These are phyloP conservation scores for Thryonomys swinderianus DNA, from an alignment of 2,113 vertebrate species.

Conservation along the genomic window DNA sequence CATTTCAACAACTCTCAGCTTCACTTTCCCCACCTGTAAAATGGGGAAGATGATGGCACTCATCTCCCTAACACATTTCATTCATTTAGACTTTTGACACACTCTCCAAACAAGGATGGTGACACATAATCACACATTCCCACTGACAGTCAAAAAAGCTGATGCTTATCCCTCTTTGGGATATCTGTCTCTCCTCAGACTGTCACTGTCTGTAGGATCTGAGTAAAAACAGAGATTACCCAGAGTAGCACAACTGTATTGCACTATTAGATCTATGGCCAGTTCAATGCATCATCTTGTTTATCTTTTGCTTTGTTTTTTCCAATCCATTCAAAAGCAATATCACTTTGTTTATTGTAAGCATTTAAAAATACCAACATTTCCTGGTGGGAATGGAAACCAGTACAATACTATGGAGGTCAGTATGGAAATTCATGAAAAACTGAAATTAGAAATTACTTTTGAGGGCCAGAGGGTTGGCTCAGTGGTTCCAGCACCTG, in stretches of 20 bases:
- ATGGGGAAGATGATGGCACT: background rate
- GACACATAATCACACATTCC: background rate
- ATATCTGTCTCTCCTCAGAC: background rate
- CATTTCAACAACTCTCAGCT: background rate
- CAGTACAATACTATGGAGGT: background rate
- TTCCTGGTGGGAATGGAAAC: background rate
- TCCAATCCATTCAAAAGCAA: background rate
- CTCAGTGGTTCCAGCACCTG: too few species aligned
- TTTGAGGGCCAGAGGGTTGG: too few species aligned
- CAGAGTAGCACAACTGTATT: background rate
- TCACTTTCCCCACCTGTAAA: constrained; percentile 39
- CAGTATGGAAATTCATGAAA: background rate
- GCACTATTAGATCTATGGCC: background rate
- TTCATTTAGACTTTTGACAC: background rate
- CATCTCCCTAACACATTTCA: background rate
- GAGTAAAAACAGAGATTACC: background rate
- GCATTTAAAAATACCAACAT: constrained; percentile 1
- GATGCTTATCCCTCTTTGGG: background rate
- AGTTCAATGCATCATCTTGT: background rate
- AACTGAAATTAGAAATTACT: background rate
- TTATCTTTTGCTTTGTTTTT: background rate
- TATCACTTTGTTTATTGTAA: background rate
- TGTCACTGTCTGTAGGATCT: background rate
- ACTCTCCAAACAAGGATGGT: constrained; percentile 10
- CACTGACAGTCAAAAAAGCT: background rate